These are phyloP conservation scores for Pycnonotus jocosus DNA, from an alignment of 2,113 vertebrate species.

Conservation along the genomic window DNA sequence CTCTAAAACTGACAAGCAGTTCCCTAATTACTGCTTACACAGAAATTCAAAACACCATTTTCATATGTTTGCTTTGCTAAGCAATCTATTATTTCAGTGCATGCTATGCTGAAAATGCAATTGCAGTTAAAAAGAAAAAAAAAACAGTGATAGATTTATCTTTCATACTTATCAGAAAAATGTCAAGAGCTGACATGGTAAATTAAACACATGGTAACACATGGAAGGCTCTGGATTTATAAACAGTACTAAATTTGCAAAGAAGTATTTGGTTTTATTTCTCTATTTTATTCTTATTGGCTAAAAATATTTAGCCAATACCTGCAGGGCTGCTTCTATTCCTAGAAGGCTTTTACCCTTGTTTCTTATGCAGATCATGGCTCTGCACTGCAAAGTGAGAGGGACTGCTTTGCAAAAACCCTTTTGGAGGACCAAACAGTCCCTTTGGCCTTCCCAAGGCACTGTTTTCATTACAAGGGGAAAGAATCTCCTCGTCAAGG, in stretches of 20 bases:
- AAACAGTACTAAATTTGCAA: neutral
- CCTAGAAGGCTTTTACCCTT: neutral
- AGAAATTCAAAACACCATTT: constrained; percentile 59
- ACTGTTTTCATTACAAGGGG: neutral
- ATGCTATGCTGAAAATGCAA: constrained; percentile 34
- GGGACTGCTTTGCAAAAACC: neutral
- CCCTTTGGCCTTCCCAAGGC: neutral
- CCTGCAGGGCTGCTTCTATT: neutral
- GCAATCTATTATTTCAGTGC: constrained; percentile 50
- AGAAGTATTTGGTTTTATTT: neutral
- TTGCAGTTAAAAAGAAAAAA: constrained; percentile 6
- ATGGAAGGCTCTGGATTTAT: neutral
- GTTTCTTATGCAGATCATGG: neutral
- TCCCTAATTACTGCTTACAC: constrained; percentile 58
- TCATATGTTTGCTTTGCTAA: constrained; percentile 59
- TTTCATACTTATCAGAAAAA: constrained; percentile 39
- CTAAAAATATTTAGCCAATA: neutral
- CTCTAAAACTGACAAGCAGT: constrained; percentile 60
- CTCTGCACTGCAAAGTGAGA: neutral
- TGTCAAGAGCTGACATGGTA: neutral
- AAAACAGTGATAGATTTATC: constrained; percentile 47
- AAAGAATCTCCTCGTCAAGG: neutral
- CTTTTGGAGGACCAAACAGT: neutral
- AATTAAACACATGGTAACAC: constrained; percentile 19
- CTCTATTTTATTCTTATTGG: neutral